phyloP scores from a whole-genome alignment of 1,140 invertebrate species.

The Drosophila carrolli region DNA sequence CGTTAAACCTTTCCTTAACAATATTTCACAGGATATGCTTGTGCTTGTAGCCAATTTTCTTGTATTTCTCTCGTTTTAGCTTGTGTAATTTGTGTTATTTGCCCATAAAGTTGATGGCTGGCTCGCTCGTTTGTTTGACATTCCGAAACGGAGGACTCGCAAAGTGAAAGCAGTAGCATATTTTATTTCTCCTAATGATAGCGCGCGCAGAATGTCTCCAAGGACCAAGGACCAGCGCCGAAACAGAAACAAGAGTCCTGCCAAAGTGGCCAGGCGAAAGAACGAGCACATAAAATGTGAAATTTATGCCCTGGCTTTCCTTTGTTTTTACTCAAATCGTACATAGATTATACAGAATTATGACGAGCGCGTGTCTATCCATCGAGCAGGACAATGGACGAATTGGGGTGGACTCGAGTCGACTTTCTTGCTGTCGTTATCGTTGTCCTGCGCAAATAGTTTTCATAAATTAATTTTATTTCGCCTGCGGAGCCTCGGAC shows the following conservation, averaged over 20 bases:
- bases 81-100: constrained; percentile 74
- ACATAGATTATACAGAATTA: constrained; percentile 84
- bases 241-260: constrained; percentile 29
- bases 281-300: constrained; percentile 80
- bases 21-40: constrained; percentile 21
- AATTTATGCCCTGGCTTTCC: constrained; percentile 80
- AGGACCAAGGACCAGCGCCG: constrained; percentile 23
- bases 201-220: constrained; percentile 72
- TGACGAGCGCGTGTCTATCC: constrained; percentile 82
- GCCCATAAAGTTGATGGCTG: constrained; percentile 78
- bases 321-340: constrained; percentile 84
- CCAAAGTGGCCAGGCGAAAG: constrained; percentile 50
- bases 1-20: constrained; percentile 14
- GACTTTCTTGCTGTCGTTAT: constrained; percentile 49
- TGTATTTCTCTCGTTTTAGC: constrained; percentile 35
- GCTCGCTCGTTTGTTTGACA: constrained; percentile 77
- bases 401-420: constrained; percentile 14
- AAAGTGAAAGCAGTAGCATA: constrained; percentile 58
- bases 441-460: constrained; percentile 71
- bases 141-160: constrained; percentile 57
- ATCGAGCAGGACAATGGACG: constrained; percentile 72
- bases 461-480: constrained; percentile 84
- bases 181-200: constrained; percentile 83
- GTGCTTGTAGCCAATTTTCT: constrained; percentile 23
- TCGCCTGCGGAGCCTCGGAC: constrained; percentile 61